phyloP scores from a whole-genome alignment of 1,140 invertebrate species.

The Fopius arisanus region DNA sequence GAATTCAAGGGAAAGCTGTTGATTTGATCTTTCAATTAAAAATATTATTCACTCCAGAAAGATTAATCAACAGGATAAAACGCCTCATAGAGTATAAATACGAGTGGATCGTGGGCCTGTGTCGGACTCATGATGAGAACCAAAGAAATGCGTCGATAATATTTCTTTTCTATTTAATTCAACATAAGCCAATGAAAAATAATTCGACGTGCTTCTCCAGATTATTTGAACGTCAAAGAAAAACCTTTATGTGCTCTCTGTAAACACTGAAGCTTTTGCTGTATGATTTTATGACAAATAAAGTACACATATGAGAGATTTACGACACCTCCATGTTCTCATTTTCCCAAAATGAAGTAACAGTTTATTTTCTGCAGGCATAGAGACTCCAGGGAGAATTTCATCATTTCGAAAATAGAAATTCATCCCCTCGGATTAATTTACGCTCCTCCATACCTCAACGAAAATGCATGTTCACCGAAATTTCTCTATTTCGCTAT shows the following conservation, averaged over 20 bases:
- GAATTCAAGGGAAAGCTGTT: background rate
- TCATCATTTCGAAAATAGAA: background rate
- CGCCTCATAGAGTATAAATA: background rate
- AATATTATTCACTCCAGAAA: background rate
- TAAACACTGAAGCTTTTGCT: conserved; percentile 19
- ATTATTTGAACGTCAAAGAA: background rate
- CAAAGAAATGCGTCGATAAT: background rate
- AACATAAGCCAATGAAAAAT: background rate
- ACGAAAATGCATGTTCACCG: no score
- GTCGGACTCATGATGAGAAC: background rate
- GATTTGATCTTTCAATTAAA: background rate
- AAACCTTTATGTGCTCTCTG: conserved; percentile 14
- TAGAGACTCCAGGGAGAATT: background rate
- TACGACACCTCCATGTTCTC: no score
- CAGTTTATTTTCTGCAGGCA: background rate
- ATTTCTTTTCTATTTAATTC: background rate
- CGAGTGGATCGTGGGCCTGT: background rate
- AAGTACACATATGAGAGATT: conserved; percentile 8
- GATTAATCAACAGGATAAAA: background rate
- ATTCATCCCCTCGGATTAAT: background rate
- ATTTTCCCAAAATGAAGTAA: background rate
- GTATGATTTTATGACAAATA: conserved; percentile 18
- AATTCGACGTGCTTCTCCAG: background rate
- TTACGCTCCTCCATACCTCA: background rate
- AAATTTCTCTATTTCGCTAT: no score